Base-by-base conservation (phyloP, 1,140 invertebrate genomes). In the Gonatopus flavifemur region DNA sequence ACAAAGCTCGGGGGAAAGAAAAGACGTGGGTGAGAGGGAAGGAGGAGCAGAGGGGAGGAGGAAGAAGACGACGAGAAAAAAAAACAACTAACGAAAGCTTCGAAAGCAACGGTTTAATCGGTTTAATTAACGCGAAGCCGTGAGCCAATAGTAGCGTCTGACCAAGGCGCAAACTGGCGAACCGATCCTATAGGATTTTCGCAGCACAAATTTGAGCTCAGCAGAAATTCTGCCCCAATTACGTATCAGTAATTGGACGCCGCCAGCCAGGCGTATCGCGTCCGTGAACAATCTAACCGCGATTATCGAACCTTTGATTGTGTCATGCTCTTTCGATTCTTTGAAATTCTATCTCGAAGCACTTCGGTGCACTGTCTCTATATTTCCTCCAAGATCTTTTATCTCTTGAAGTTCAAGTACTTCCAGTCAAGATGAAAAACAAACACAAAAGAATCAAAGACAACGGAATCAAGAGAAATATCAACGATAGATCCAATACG, bases 181-280 rank as follows among this genome's bases (percentile, higher is more conserved):
- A 41, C 51, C 21, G 31, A 21, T 12, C 30, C 9, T n/a, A 25
- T 21, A 12, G 40, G 30, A n/a, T n/a, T n/a, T n/a, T n/a, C n/a
- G n/a, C n/a, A 35, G 61, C 50, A 49, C 45, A 52, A 65, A 64
- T 64, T 60, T 55, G 50, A 54, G 63, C 63, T 74, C 66, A 64
- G 66, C 67, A 68, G 61, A 70, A 71, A 66, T 71, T 65, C 64
- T 62, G 57, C 56, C 59, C 65, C 64, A 66, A 72, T 69, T 69
- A 66, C 58, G 57, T 62, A 72, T 68, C 50, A 48, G 64, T 72
- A 76, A 76, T 72, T 74, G 66, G 63, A 74, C 61, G 61, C 69
- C 55, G 59, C 52, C 62, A n/a, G n/a, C n/a, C n/a, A 64, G 63
- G 64, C 67, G 64, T 69, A 68, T 70, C 65, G 64, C 57, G 49